These are phyloP conservation scores for Nesogale talazaci DNA, from an alignment of 2,113 vertebrate species.

Conservation along the genomic window DNA sequence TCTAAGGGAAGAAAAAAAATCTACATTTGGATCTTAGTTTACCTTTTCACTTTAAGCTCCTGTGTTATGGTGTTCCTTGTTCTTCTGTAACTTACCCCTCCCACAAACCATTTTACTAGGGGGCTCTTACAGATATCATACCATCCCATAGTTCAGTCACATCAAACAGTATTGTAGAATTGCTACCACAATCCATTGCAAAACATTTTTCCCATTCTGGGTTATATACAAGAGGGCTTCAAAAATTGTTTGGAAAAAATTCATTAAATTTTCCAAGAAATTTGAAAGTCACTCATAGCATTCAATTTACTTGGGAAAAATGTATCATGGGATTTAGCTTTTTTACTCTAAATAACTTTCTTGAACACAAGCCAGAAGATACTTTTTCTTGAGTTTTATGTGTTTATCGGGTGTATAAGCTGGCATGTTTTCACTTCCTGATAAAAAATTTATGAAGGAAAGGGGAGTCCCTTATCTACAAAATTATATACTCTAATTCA, in stretches of 20 bases:
- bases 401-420: constrained; percentile 71
- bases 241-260: no score
- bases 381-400: constrained; percentile 60
- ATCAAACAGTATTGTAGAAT: no score
- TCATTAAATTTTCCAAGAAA: no score
- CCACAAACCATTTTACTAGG: no score
- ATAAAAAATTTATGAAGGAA: constrained; percentile 85
- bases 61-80: neutral
- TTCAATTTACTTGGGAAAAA: constrained; percentile 27
- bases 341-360: constrained; percentile 59
- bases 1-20: neutral
- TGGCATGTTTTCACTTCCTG: constrained; percentile 76
- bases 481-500: constrained; percentile 81
- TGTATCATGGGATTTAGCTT: constrained; percentile 17
- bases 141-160: no score
- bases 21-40: constrained; percentile 8
- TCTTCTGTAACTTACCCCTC: neutral
- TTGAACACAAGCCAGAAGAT: constrained; percentile 58
- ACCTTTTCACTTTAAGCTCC: neutral
- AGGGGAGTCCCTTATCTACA: constrained; percentile 80
- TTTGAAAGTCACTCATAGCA: neutral
- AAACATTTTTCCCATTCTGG: no score
- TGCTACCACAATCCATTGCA: no score
- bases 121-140: no score
- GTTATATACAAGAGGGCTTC: no score